Conservation (phyloP, 1,140 invertebrate genomes). For the Apis laboriosa region DNA sequence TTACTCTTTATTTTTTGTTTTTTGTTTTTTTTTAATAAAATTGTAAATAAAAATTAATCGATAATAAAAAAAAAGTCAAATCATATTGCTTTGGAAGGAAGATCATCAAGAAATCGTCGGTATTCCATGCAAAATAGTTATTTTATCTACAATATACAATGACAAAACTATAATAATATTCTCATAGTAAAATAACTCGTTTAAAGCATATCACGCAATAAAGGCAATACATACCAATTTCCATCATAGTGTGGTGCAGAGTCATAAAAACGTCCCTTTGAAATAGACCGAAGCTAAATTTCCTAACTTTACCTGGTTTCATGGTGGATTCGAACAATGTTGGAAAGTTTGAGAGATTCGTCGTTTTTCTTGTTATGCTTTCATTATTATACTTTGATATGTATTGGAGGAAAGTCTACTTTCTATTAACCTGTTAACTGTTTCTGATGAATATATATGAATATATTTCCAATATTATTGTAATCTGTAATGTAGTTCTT, state of each 20-base stretch:
- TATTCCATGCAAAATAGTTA: slow-evolving; percentile 23
- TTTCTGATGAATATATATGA: no score
- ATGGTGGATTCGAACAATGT: slow-evolving; percentile 1
- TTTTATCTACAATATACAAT: slow-evolving; percentile 28
- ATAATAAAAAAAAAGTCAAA: no score
- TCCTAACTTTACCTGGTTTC: not conserved
- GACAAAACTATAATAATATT: slow-evolving; percentile 22
- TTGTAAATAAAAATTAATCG: no score
- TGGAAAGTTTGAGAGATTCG: slow-evolving; percentile 31
- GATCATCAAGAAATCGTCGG: not conserved
- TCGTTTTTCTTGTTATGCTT: slow-evolving; percentile 29
- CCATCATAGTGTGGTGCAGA: no score
- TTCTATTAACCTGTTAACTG: slow-evolving; percentile 23
- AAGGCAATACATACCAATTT: not conserved
- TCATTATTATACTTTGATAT: slow-evolving; percentile 10
- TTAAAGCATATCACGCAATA: slow-evolving; percentile 26
- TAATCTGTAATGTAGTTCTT: no score
- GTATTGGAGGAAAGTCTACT: slow-evolving; percentile 12
- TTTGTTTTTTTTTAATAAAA: no score
- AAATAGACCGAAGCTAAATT: not conserved
- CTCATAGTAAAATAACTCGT: slow-evolving; percentile 34
- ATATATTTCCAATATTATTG: no score
- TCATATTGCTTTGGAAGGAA: no score
- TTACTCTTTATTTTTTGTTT: no score
- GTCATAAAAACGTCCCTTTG: slow-evolving; percentile 3